Percentiles rank a stretch among this genome's conserved stretches.
Evolutionary conservation across 2,113 vertebrate genomes (phyloP).

Genomic region (Ifrita kowaldi): DNA sequence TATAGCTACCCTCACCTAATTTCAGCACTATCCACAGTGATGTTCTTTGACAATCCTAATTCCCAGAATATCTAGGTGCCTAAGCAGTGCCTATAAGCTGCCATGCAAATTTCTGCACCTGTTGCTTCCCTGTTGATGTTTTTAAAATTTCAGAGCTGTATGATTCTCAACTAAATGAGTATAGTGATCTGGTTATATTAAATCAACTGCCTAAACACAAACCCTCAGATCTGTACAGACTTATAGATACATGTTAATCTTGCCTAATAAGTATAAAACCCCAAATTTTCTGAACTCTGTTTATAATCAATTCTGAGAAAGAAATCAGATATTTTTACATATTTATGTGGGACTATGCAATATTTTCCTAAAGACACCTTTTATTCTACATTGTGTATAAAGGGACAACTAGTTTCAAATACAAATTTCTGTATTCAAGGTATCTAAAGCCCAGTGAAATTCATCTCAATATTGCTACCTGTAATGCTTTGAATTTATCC

Average conservation of each 20-base stretch:
- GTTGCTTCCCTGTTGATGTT: neutral
- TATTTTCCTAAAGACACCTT: neutral
- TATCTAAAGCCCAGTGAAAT: neutral
- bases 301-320: neutral
- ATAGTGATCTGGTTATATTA: neutral
- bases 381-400: neutral
- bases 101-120: neutral
- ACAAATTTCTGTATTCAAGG: neutral
- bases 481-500: neutral
- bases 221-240: neutral
- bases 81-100: neutral
- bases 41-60: neutral
- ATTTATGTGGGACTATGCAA: neutral
- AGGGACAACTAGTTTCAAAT: neutral
- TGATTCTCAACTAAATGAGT: neutral
- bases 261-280: neutral
- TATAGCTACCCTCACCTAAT: neutral
- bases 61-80: neutral
- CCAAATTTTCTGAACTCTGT: neutral
- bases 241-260: neutral
- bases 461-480: neutral
- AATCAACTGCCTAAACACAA: neutral
- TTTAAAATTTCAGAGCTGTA: neutral
- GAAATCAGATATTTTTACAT: rapidly evolving
- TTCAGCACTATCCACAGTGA: neutral